Conservation (phyloP, 1,140 invertebrate genomes). For the Centruroides vittatus region DNA sequence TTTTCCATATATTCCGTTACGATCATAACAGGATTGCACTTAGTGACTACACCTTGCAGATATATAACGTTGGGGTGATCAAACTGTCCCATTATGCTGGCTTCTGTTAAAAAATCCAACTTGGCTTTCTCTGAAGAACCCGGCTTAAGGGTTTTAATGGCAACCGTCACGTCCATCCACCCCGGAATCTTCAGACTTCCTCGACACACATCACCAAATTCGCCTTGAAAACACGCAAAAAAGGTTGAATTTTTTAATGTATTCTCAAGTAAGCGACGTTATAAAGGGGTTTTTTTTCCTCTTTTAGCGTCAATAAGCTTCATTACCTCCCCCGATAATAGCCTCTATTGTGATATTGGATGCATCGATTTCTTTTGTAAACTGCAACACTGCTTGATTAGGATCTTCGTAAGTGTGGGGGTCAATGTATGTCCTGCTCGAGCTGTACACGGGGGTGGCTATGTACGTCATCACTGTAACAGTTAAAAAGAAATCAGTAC, state of each 20-base stretch:
- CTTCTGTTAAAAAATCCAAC: slow-evolving; percentile 92
- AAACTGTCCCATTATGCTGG: slow-evolving; percentile 98
- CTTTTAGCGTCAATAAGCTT: no score
- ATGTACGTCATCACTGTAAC: slow-evolving; percentile 81
- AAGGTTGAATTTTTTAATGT: no score
- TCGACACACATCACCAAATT: slow-evolving; percentile 94
- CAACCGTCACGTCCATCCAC: slow-evolving; percentile 58
- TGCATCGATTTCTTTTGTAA: slow-evolving; percentile 91
- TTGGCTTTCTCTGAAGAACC: slow-evolving; percentile 88
- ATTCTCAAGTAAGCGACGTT: no score
- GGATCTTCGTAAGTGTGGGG: slow-evolving; percentile 97
- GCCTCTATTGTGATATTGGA: slow-evolving; percentile 94
- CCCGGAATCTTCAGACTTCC: slow-evolving; percentile 69
- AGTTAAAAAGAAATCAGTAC: background rate
- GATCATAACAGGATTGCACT: slow-evolving; percentile 98
- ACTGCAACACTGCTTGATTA: slow-evolving; percentile 92
- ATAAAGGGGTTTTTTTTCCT: no score
- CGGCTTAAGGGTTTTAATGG: slow-evolving; percentile 91
- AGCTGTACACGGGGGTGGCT: slow-evolving; percentile 61
- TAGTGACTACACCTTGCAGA: slow-evolving; percentile 95
- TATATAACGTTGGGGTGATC: slow-evolving; percentile 99
- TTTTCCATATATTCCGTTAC: slow-evolving; percentile 99
- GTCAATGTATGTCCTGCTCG: slow-evolving; percentile 74
- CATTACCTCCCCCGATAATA: slow-evolving; percentile 63
- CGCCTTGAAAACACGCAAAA: slow-evolving; percentile 38